phyloP scores from a whole-genome alignment of 2,888 invertebrate species.

The Lasius platythorax region DNA sequence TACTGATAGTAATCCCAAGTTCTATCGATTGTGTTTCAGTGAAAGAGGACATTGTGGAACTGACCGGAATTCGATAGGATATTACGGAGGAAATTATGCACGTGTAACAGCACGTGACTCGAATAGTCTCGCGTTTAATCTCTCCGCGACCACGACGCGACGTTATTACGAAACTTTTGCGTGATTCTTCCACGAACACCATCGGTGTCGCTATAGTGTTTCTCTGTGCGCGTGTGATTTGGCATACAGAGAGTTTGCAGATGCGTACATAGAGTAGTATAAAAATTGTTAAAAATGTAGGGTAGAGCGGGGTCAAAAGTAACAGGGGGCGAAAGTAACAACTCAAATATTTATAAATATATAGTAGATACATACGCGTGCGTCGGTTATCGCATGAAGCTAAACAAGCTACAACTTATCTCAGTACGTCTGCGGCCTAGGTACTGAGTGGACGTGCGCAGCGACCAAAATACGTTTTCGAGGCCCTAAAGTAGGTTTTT shows the following conservation, averaged over 20 bases:
- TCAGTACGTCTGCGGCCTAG: no score
- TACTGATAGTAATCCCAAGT: slow-evolving; percentile 41
- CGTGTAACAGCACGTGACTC: slow-evolving; percentile 40
- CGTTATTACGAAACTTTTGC: slow-evolving; percentile 31
- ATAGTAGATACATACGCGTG: no score
- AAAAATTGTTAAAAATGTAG: background rate
- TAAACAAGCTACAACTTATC: no score
- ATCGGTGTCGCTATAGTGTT: background rate
- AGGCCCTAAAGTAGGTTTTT: no score
- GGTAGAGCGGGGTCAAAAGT: no score
- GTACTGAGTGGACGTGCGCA: no score
- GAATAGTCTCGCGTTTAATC: slow-evolving; percentile 18
- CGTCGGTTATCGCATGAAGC: no score
- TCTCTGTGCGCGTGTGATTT: background rate
- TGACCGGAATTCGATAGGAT: slow-evolving; percentile 35
- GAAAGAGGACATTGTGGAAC: background rate
- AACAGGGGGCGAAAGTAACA: no score
- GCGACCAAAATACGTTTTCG: no score
- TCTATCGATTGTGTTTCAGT: slow-evolving; percentile 16
- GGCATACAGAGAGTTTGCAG: background rate
- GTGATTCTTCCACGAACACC: background rate
- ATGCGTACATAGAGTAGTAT: background rate
- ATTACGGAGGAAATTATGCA: slow-evolving; percentile 42
- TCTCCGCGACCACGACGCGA: background rate
- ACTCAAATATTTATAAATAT: no score